phyloP scores from a whole-genome alignment of 2,797 vertebrate species.

The Chiloscyllium punctatum region DNA sequence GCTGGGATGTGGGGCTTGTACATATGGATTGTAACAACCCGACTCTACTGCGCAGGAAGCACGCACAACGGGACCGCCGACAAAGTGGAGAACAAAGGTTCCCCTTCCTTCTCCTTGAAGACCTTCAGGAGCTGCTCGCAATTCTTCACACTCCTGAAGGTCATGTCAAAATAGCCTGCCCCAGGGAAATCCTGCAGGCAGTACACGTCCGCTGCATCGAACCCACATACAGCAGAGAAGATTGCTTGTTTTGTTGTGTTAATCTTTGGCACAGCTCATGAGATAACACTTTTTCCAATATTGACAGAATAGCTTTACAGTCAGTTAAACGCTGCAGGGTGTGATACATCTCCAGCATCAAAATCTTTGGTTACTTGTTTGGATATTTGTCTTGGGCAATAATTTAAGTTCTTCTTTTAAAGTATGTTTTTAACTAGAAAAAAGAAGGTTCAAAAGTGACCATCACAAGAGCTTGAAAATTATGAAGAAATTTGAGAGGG shows the following conservation, averaged over 20 bases:
- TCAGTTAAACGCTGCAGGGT: no score
- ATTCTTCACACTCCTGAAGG: no score
- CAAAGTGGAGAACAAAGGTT: no score
- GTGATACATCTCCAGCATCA: background rate
- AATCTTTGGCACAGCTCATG: background rate
- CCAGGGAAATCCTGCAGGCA: no score
- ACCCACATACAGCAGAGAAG: background rate
- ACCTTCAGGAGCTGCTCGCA: no score
- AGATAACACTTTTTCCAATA: background rate
- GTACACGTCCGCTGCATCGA: no score
- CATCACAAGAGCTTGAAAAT: background rate
- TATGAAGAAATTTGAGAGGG: background rate
- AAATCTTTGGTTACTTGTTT: background rate
- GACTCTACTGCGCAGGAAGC: no score
- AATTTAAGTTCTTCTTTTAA: background rate
- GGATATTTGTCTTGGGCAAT: background rate
- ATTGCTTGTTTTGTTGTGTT: background rate
- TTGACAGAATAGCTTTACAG: background rate
- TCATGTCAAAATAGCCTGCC: no score
- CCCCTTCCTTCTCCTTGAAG: no score
- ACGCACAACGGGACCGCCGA: no score
- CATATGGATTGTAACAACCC: no score
- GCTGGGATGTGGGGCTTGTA: no score
- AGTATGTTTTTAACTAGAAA: background rate
- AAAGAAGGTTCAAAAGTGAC: background rate